These are phyloP conservation scores for Hypsibius dujardini DNA, from an alignment of 1,140 invertebrate genomes.

Conservation along the genomic window DNA sequence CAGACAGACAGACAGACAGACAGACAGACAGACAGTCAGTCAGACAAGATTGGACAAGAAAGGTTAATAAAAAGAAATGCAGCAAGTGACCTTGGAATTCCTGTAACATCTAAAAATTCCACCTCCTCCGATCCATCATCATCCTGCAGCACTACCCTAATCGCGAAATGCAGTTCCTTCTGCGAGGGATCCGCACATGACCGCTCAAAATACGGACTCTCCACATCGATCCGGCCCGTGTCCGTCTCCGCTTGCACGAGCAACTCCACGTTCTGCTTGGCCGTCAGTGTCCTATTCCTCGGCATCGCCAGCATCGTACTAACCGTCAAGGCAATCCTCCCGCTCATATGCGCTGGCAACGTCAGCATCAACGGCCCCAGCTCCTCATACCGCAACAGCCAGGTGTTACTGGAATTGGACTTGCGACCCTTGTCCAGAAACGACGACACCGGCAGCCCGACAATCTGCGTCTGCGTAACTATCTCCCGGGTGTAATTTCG, in stretches of 20 bases:
- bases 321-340: background rate
- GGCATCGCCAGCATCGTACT: background rate
- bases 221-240: background rate
- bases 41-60: too few species aligned
- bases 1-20: too few species aligned
- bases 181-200: background rate
- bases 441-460: background rate
- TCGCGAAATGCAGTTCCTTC: background rate
- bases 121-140: constrained; percentile 14
- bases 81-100: background rate
- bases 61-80: too few species aligned
- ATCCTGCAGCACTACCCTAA: background rate
- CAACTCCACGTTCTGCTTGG: background rate
- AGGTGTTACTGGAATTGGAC: background rate
- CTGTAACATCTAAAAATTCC: background rate
- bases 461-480: background rate
- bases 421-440: background rate
- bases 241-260: constrained; percentile 11
- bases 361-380: background rate
- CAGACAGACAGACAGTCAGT: too few species aligned
- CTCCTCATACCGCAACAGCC: background rate
- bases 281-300: background rate
- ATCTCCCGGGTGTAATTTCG: background rate
- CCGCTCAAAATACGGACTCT: background rate
- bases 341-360: background rate